These are phyloP conservation scores for Jacana jacana DNA, from an alignment of 2,113 vertebrate genomes.

Conservation along the genomic window DNA sequence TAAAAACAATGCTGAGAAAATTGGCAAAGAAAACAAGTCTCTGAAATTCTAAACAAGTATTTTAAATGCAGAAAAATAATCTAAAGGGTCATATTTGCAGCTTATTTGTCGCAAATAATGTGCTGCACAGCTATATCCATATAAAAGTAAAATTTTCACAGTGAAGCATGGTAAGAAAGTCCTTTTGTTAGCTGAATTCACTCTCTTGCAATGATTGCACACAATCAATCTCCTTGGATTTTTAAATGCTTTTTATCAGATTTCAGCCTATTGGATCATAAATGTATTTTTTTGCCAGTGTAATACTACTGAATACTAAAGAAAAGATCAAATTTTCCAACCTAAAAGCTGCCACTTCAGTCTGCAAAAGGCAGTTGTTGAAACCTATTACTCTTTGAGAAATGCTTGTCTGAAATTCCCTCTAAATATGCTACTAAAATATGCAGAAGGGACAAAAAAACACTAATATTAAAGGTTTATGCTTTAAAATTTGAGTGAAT, in stretches of 20 bases:
- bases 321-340: conserved; percentile 3
- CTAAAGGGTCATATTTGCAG: conserved; percentile 19
- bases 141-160: background rate
- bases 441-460: background rate
- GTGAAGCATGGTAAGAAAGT: background rate
- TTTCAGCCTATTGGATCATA: conserved; percentile 38
- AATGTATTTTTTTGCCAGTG: conserved; percentile 22
- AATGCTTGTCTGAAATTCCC: conserved; percentile 19
- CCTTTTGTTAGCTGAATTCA: conserved; percentile 14
- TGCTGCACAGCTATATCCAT: background rate
- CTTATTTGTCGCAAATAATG: conserved; percentile 3
- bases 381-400: conserved; percentile 25
- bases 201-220: conserved; percentile 4
- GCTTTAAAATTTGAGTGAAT: background rate
- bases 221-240: background rate
- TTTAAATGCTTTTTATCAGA: conserved; percentile 54
- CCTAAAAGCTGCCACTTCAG: conserved; percentile 22
- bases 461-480: background rate
- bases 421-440: conserved; percentile 21
- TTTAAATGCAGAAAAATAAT: conserved; percentile 38
- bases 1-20: background rate
- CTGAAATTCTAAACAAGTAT: conserved; percentile 40
- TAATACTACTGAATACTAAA: conserved; percentile 30
- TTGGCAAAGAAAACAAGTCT: conserved; percentile 15
- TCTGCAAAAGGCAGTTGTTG: conserved; percentile 20